These are phyloP conservation scores for Desoria tigrina DNA, from an alignment of 2,888 invertebrate genomes.

Conservation along the genomic window DNA sequence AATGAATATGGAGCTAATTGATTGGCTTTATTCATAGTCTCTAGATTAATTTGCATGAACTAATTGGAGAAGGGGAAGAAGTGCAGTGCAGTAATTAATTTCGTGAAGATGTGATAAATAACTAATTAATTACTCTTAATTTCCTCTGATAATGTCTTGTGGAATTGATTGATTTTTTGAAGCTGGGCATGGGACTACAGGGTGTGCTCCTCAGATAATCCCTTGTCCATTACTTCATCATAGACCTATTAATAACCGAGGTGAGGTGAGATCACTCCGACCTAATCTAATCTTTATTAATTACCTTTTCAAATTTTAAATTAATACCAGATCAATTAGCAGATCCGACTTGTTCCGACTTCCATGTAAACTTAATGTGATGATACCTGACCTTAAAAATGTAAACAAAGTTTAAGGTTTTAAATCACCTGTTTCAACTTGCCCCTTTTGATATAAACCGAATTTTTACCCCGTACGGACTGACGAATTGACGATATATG, in stretches of 20 bases:
- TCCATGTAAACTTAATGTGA: slow-evolving; percentile 67
- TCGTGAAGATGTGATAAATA: neutral
- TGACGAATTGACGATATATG: no score
- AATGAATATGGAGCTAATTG: no score
- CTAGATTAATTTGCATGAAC: no score
- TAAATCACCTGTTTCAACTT: no score
- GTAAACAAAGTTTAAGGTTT: slow-evolving; percentile 62
- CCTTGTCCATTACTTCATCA: slow-evolving; percentile 49
- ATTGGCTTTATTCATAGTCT: no score
- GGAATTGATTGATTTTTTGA: slow-evolving; percentile 41
- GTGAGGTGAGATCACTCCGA: slow-evolving; percentile 53
- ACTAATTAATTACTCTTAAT: slow-evolving; percentile 9
- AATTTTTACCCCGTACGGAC: no score
- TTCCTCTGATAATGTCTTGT: neutral
- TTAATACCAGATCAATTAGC: no score
- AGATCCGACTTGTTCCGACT: slow-evolving; percentile 18
- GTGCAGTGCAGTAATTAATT: no score
- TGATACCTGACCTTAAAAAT: slow-evolving; percentile 63
- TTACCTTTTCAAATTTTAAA: no score
- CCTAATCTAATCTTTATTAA: slow-evolving; percentile 20
- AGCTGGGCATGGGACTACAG: slow-evolving; percentile 42
- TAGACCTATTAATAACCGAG: slow-evolving; percentile 50
- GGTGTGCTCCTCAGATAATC: slow-evolving; percentile 50
- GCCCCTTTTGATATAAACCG: no score
- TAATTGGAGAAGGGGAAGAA: no score